phyloP scores from a whole-genome alignment of 2,888 invertebrate species.

The Catocala nupta region DNA sequence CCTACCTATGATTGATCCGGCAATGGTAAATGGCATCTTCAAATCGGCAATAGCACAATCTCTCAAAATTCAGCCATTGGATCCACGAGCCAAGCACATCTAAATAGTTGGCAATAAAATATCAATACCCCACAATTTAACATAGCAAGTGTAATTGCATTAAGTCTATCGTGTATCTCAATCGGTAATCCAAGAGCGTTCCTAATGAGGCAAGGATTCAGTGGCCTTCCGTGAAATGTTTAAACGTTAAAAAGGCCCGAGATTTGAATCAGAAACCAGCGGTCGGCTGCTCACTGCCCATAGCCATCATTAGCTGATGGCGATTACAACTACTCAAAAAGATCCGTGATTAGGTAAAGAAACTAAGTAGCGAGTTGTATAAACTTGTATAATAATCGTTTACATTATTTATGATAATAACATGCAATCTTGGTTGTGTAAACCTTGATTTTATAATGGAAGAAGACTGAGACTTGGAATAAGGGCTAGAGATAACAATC shows the following conservation, averaged over 20 bases:
- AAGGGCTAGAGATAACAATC: too few species aligned
- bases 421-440: not conserved
- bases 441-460: not conserved
- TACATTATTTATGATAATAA: not conserved
- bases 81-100: conserved; percentile 10
- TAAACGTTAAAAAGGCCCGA: conserved; percentile 50
- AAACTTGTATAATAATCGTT: conserved; percentile 6
- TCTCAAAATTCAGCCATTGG: too few species aligned
- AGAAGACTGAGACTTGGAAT: too few species aligned
- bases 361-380: conserved; percentile 11
- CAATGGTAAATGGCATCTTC: too few species aligned
- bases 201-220: conserved; percentile 41
- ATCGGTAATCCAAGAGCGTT: conserved; percentile 41
- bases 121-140: not conserved
- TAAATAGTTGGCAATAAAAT: conserved; percentile 13
- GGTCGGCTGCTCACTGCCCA: conserved; percentile 38
- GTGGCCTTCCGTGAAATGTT: conserved; percentile 48
- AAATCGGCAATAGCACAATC: too few species aligned
- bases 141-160: conserved; percentile 22
- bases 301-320: conserved; percentile 45
- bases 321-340: conserved; percentile 29
- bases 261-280: conserved; percentile 51
- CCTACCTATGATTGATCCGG: too few species aligned
- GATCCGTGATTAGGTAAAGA: conserved; percentile 22
- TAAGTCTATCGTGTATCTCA: conserved; percentile 19